These are phyloP conservation scores for Cartodere bifasciata DNA, from an alignment of 2,888 invertebrate genomes.

Conservation along the genomic window DNA sequence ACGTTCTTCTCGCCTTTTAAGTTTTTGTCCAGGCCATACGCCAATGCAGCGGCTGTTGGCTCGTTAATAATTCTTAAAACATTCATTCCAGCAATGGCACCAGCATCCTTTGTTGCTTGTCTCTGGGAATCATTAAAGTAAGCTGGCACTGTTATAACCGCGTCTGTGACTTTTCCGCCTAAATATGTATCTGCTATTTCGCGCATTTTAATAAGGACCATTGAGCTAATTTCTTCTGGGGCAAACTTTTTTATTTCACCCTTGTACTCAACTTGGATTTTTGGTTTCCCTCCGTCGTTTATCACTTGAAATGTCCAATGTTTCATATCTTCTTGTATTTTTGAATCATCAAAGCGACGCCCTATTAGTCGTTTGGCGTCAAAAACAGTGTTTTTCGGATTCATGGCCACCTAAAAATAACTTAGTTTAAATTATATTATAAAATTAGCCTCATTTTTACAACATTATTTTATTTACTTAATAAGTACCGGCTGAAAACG, in stretches of 20 bases:
- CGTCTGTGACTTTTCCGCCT: conserved; percentile 54
- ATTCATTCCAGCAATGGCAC: conserved; percentile 71
- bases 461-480: no score
- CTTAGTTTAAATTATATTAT: no score
- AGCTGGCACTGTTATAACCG: conserved; percentile 74
- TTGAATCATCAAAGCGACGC: conserved; percentile 61
- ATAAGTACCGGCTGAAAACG: no score
- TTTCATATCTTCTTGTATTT: conserved; percentile 69
- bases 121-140: conserved; percentile 75
- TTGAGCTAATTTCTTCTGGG: conserved; percentile 75
- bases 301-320: conserved; percentile 72
- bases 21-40: conserved; percentile 71
- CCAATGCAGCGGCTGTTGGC: conserved; percentile 78
- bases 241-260: conserved; percentile 63
- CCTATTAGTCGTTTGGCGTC: conserved; percentile 79
- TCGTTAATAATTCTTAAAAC: conserved; percentile 84
- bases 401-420: conserved; percentile 53
- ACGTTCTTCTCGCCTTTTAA: conserved; percentile 62
- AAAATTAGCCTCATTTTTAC: no score
- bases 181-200: conserved; percentile 66
- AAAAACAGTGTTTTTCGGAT: conserved; percentile 69
- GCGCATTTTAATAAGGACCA: conserved; percentile 77
- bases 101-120: conserved; percentile 84
- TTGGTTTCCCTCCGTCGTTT: conserved; percentile 56
- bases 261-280: conserved; percentile 61